A percentile compares a stretch with the other conserved stretches of the same genome.
Evolutionary conservation across 1,140 invertebrate genomes (phyloP).

Genomic region (Coelopa frigida): DNA sequence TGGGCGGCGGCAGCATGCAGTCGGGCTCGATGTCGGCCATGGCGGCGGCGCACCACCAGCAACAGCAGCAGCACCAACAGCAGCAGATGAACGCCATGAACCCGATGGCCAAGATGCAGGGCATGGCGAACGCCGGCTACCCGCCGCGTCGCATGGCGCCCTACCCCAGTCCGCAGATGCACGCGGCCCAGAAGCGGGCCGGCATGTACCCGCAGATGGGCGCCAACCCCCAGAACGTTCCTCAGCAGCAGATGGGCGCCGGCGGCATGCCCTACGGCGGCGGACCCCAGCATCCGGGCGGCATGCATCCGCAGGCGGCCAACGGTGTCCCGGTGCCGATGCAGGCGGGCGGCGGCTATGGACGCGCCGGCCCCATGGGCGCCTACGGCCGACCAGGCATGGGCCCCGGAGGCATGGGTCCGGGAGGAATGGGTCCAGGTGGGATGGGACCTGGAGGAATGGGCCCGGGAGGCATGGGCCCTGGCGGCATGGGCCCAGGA

Average conservation of each 20-base stretch:
- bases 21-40: slow-evolving; percentile 36
- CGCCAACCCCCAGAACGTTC: slow-evolving; percentile 22
- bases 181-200: slow-evolving; percentile 65
- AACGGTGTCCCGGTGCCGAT: slow-evolving; percentile 44
- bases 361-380: slow-evolving; percentile 38
- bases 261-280: slow-evolving; percentile 43
- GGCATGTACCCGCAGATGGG: slow-evolving; percentile 28
- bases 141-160: slow-evolving; percentile 62
- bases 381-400: slow-evolving; percentile 20
- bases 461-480: slow-evolving; percentile 29
- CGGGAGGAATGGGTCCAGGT: slow-evolving; percentile 37
- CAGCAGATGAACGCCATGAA: slow-evolving; percentile 52
- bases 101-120: slow-evolving; percentile 45
- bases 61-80: slow-evolving; percentile 21
- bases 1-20: slow-evolving; percentile 50
- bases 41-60: slow-evolving; percentile 23
- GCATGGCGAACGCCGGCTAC: slow-evolving; percentile 44
- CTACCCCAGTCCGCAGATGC: slow-evolving; percentile 72
- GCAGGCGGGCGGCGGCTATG: slow-evolving; percentile 36
- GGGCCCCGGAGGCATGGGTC: slow-evolving; percentile 40
- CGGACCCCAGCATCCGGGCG: slow-evolving; percentile 37
- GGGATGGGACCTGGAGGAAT: slow-evolving; percentile 31
- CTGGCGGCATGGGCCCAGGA: slow-evolving; percentile 12
- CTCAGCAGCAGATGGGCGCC: slow-evolving; percentile 25
- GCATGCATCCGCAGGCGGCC: slow-evolving; percentile 44